Base-by-base conservation (phyloP, 2,797 vertebrate genomes). In the Ctenopoma multispine region DNA sequence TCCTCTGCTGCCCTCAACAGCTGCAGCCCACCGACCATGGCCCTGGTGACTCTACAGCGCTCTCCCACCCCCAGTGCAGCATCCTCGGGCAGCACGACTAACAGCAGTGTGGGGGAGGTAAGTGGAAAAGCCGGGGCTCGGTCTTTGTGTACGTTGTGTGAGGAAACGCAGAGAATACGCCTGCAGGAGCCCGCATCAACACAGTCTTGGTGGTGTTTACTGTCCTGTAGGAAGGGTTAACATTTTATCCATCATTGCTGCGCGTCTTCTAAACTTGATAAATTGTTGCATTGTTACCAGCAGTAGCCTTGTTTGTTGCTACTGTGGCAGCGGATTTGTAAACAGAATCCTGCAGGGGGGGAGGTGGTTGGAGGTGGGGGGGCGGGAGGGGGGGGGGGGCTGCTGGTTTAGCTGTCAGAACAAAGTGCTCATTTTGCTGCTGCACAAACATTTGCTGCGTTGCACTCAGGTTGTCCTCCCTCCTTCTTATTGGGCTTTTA, bases 41-140 rank as follows among this genome's bases (percentile, higher is more conserved):
- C 96, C 92, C 92, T 98, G 92, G 97, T 98, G 83, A 98, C 97
- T 80, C 94, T 99, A 87, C 97, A 97, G 94, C 96, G 97, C 79
- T 98, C 96, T 53, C 97, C 97, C 90, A 98, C 96, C 74, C 97
- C 97, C 74, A 97, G 97, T 90, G 65, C 94, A 92, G 85, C 89
- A 89, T 91, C 90, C 66, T 96, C 96, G 49, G 95, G 95, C 90
- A 96, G 96, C 94, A 96, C 95, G 80, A 77, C 91, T 81, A 94
- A 92, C 88, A 94, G 92, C 82, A 94, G 90, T 63, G 92, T 92
- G 80, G 96, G 96, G 93, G 96, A 98, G 97, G 96, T 97, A 90
- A 95, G 96, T 81, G 71, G 71, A 24, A 48, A 49, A 68, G 74
- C 76, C 50, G 66, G 76, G 82, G 66, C 55, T 77, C 23, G 75